A percentile compares a stretch with the other conserved stretches of the same genome.
These are phyloP conservation scores for Penelope pileata DNA, from an alignment of 2,113 vertebrate genomes.

Conservation along the genomic window DNA sequence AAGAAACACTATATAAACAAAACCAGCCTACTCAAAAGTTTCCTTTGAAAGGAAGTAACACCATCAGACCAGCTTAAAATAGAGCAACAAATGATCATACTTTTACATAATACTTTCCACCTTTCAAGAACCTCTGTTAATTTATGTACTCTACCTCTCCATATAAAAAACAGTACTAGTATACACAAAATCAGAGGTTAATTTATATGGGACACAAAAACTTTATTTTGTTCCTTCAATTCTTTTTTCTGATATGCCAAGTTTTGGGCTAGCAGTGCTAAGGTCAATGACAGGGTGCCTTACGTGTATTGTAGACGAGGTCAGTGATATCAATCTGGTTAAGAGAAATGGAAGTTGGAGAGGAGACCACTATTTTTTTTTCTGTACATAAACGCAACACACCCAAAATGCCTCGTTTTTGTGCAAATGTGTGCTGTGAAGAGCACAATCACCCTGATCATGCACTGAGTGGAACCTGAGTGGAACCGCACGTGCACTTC, in stretches of 20 bases:
- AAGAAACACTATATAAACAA: not conserved
- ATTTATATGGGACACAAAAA: not conserved
- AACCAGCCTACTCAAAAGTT: slow-evolving; percentile 1
- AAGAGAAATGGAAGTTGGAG: not conserved
- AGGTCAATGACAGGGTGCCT: not conserved
- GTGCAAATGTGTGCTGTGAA: not conserved
- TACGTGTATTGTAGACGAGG: not conserved
- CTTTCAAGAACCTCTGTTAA: not conserved
- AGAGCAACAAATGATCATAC: not conserved
- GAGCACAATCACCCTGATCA: not conserved
- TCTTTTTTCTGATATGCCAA: not conserved
- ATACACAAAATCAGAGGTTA: not conserved
- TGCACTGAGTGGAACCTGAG: not conserved
- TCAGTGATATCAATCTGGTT: not conserved
- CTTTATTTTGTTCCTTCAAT: not conserved
- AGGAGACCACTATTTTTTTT: not conserved
- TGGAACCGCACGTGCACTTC: not conserved
- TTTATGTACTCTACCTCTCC: not conserved
- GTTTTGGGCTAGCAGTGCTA: not conserved
- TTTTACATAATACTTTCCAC: not conserved
- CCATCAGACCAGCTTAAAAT: not conserved
- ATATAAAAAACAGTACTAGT: not conserved
- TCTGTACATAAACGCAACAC: not conserved
- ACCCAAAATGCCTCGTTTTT: not conserved
- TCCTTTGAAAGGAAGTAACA: slow-evolving; percentile 12